Base-by-base conservation (phyloP, 1,140 invertebrate genomes). In the Macrotrachela quadricornifera region DNA sequence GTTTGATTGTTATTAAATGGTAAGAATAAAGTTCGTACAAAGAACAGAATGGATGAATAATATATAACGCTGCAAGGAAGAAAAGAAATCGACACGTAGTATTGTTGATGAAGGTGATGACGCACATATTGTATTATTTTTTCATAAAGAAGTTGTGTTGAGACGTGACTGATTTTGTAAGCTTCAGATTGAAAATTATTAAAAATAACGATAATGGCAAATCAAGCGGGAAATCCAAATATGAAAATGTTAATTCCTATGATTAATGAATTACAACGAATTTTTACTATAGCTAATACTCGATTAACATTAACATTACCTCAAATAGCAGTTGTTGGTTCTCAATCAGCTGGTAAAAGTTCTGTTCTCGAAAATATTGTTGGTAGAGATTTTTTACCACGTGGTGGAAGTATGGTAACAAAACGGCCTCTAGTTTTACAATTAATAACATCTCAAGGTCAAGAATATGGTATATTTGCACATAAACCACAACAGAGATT, bases 351-450 rank as follows among this genome's bases (percentile, higher is more conserved):
- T 60, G 92, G 92, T 62, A 97, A 97, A 76, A 94, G 86, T 73
- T 95, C 88, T 45, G 92, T 97, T 57, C 76, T 97, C 62, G 92
- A 97, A 75, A 97, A 96, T 75, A 97, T 97, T 72, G 92, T 99
- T 60, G 92, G 92, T 69, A 70, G 66, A 61, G 69, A 71, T 53
- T 71, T 71, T 59, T 53, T 71, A 17, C 69, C 88, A 52, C 77
- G 90, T 71, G 88, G 88, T 51, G 88, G 83, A 56, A 92, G 92
- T 47, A 97, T 97, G 68, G 92, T 97, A 11, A 97, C 92, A 17
- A 77, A 92, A 62, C 76, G 92, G 66, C 92, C 92, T n/a, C 74
- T 97, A 49, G 91, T 97, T 70, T 75, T 97, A 59, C 92, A 97
- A 68, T 75, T 97, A 48, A 91, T 95, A 61, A 78, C 65, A 43